Conservation (phyloP, 2,797 vertebrate species). For the Tapera naevia region DNA sequence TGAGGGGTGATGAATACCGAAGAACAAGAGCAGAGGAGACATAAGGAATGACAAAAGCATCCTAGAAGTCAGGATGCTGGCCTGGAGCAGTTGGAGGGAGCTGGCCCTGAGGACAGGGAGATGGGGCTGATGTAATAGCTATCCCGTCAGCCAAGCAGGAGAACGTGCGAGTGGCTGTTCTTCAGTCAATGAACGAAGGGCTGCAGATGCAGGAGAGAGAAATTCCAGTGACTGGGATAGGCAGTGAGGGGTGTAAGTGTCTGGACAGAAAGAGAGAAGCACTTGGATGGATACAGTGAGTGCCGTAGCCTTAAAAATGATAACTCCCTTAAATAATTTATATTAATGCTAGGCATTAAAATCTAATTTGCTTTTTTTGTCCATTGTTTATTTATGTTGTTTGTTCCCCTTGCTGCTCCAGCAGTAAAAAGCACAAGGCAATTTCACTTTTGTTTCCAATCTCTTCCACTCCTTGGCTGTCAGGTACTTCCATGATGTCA, state of each 20-base stretch:
- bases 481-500: slow-evolving; percentile 27
- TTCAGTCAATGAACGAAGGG: not conserved
- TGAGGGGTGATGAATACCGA: fast-evolving
- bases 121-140: slow-evolving; percentile 49
- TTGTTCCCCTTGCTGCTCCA: not conserved
- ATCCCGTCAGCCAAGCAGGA: slow-evolving; percentile 8
- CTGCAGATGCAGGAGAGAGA: not conserved
- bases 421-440: not conserved
- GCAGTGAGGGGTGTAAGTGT: not conserved
- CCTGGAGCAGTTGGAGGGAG: not conserved
- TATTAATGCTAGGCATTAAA: not conserved
- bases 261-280: not conserved
- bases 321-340: not conserved
- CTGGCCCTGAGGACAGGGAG: not conserved
- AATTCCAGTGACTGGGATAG: fast-evolving
- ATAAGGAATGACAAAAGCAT: not conserved
- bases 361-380: not conserved
- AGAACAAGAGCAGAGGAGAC: fast-evolving
- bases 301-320: not conserved
- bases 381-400: slow-evolving; percentile 32
- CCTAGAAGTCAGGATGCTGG: not conserved
- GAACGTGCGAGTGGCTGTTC: not conserved
- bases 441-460: slow-evolving; percentile 20
- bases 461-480: slow-evolving; percentile 31
- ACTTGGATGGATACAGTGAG: not conserved